Percentiles rank a stretch among this genome's conserved stretches.
Evolutionary conservation across 2,888 invertebrate genomes (phyloP).

Genomic region (Drosophila bunnanda): DNA sequence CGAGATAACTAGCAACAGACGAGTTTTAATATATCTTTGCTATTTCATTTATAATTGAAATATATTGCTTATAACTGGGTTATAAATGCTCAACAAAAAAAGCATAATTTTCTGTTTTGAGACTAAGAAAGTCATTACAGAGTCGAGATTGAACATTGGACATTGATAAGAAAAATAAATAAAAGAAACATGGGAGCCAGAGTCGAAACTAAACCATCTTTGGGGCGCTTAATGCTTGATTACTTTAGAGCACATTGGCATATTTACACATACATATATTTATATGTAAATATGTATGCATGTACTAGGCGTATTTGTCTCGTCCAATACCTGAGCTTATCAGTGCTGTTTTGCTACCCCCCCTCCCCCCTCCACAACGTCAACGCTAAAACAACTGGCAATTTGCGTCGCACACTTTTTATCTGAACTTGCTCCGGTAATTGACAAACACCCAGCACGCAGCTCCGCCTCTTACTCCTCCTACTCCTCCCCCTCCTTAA

Average conservation of each 20-base stretch:
- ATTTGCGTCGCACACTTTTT: slow-evolving; percentile 36
- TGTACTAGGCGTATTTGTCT: not conserved
- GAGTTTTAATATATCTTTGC: not conserved
- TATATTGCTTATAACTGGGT: not conserved
- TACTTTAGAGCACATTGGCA: no score
- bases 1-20: not conserved
- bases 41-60: not conserved
- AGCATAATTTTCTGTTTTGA: no score
- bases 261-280: not conserved
- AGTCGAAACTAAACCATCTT: not conserved
- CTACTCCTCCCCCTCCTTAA: not conserved
- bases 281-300: not conserved
- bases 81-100: no score
- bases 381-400: slow-evolving; percentile 5
- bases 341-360: not conserved
- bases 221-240: no score
- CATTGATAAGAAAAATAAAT: no score
- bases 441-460: slow-evolving; percentile 12
- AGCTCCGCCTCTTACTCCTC: not conserved
- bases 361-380: not conserved
- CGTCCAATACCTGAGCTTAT: slow-evolving; percentile 3
- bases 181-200: no score
- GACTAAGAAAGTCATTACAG: no score
- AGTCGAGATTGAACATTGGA: no score
- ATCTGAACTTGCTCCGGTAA: slow-evolving; percentile 18